Conservation (phyloP, 1,140 invertebrate genomes). For the Lordiphosa mommai region DNA sequence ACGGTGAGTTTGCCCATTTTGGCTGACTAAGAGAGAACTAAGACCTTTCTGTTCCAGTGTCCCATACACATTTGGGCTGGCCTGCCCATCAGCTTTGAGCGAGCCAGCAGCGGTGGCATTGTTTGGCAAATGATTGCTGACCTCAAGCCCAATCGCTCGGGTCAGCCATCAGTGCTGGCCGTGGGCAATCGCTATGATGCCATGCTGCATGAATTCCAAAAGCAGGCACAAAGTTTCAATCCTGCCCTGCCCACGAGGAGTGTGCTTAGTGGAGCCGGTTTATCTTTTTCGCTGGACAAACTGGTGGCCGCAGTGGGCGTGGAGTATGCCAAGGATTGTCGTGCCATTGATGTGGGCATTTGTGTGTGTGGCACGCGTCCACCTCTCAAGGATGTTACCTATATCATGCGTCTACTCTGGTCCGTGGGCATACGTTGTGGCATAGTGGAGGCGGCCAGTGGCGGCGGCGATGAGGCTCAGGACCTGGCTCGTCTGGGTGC, state of each 20-base stretch:
- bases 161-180: slow-evolving; percentile 73
- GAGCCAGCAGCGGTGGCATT: slow-evolving; percentile 59
- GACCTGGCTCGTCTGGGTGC: slow-evolving; percentile 84
- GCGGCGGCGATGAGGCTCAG: slow-evolving; percentile 83
- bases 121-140: slow-evolving; percentile 78
- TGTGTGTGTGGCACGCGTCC: slow-evolving; percentile 82
- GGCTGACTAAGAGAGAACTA: too few species aligned
- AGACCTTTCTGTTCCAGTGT: slow-evolving; percentile 31
- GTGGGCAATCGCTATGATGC: slow-evolving; percentile 80
- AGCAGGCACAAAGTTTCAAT: slow-evolving; percentile 67
- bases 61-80: slow-evolving; percentile 74
- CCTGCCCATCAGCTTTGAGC: slow-evolving; percentile 64
- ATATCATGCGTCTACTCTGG: slow-evolving; percentile 80
- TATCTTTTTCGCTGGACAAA: slow-evolving; percentile 88
- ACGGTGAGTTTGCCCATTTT: slow-evolving; percentile 81
- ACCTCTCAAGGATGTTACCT: slow-evolving; percentile 84
- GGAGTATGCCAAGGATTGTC: slow-evolving; percentile 73
- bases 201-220: slow-evolving; percentile 80
- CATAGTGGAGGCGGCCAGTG: slow-evolving; percentile 73
- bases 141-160: slow-evolving; percentile 64
- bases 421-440: slow-evolving; percentile 79
- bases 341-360: slow-evolving; percentile 84
- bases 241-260: slow-evolving; percentile 59
- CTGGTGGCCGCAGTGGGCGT: slow-evolving; percentile 82
- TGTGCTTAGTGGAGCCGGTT: slow-evolving; percentile 84